phyloP scores from a whole-genome alignment of 1,140 invertebrate genomes.

The Bombus superbus region DNA sequence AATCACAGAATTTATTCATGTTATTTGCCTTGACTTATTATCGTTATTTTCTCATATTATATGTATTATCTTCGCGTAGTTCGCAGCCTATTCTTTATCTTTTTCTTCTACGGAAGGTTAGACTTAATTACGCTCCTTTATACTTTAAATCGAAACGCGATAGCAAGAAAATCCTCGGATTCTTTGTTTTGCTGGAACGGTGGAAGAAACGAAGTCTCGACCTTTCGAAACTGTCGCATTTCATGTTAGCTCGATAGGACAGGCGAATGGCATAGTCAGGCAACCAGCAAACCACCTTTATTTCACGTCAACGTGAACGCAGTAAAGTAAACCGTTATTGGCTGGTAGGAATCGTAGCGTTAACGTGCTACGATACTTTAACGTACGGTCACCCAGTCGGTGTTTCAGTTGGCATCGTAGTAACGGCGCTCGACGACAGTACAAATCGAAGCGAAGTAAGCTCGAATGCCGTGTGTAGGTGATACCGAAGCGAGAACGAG shows the following conservation, averaged over 20 bases:
- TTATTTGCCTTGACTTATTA: not conserved
- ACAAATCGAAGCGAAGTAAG: slow-evolving; percentile 75
- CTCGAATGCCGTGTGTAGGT: slow-evolving; percentile 65
- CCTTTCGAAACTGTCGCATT: not conserved
- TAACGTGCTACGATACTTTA: slow-evolving; percentile 55
- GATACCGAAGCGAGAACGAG: slow-evolving; percentile 68
- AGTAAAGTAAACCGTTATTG: slow-evolving; percentile 72
- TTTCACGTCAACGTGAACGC: slow-evolving; percentile 66
- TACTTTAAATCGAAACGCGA: no score
- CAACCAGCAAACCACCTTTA: slow-evolving; percentile 55
- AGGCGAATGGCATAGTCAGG: slow-evolving; percentile 8
- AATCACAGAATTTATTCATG: not conserved
- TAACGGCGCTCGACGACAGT: slow-evolving; percentile 66
- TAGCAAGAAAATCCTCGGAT: not conserved
- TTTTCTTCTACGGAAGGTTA: not conserved
- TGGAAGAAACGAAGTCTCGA: not conserved
- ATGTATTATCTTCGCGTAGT: no score
- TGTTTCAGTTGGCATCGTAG: slow-evolving; percentile 27
- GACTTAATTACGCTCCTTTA: not conserved
- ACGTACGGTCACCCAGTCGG: slow-evolving; percentile 50
- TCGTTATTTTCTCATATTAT: no score
- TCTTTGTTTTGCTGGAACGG: not conserved
- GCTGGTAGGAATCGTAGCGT: slow-evolving; percentile 58
- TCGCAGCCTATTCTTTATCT: not conserved
- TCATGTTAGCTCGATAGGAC: not conserved